Percentiles rank a stretch among this genome's conserved stretches.
These are phyloP conservation scores for Penaeus japonicus DNA, from an alignment of 1,140 invertebrate genomes.

Conservation along the genomic window DNA sequence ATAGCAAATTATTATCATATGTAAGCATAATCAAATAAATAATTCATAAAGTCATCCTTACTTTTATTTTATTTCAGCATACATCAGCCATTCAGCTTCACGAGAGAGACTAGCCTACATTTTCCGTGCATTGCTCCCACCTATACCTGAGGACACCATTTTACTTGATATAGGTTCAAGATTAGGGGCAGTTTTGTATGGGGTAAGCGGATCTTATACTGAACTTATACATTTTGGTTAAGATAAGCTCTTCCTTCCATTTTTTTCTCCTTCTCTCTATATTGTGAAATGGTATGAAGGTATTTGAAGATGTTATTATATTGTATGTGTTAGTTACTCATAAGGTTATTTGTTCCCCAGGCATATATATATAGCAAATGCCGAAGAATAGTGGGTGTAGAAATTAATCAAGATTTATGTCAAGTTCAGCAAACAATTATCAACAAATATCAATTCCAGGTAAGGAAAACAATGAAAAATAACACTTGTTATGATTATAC, in stretches of 20 bases:
- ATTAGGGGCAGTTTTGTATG: conserved; percentile 75
- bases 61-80: conserved; percentile 66
- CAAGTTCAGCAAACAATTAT: conserved; percentile 72
- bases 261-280: conserved; percentile 60
- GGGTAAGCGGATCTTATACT: conserved; percentile 59
- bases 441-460: conserved; percentile 66
- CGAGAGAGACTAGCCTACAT: conserved; percentile 71
- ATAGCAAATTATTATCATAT: not conserved
- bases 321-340: not conserved
- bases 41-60: not conserved
- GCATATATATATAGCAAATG: conserved; percentile 73
- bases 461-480: conserved; percentile 9
- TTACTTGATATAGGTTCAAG: conserved; percentile 77
- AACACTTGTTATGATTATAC: too few relatives aligned
- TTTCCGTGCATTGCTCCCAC: conserved; percentile 70
- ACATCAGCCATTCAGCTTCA: conserved; percentile 76
- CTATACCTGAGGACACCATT: conserved; percentile 70
- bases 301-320: too few relatives aligned
- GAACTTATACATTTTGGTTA: conserved; percentile 27
- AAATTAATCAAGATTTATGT: conserved; percentile 76
- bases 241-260: not conserved
- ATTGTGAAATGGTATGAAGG: not conserved
- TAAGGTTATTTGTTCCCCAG: conserved; percentile 62
- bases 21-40: not conserved
- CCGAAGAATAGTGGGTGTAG: conserved; percentile 72